Conservation (phyloP, 2,797 vertebrate genomes). For the Eutrigla gurnardus region DNA sequence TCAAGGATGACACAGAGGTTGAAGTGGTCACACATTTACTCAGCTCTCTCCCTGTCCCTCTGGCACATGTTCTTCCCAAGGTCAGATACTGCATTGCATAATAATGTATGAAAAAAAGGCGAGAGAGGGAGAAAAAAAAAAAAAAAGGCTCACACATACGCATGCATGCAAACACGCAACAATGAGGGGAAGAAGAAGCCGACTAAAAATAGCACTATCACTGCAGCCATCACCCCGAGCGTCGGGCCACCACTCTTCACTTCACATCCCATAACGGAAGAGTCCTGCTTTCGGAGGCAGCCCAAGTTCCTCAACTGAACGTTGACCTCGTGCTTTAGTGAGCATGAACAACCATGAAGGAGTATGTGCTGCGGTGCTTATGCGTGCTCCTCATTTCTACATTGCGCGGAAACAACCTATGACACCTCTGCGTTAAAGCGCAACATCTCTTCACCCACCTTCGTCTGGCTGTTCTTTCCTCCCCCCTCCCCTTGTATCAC, state of each 20-base stretch:
- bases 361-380: conserved; percentile 29
- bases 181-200: conserved; percentile 57
- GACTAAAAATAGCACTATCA: conserved; percentile 73
- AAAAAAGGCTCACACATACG: conserved; percentile 30
- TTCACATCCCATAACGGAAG: conserved; percentile 60
- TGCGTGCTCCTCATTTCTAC: conserved; percentile 32
- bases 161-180: conserved; percentile 59
- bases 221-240: conserved; percentile 67
- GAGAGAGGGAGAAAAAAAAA: not conserved
- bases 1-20: conserved; percentile 80
- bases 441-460: conserved; percentile 61
- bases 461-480: conserved; percentile 52
- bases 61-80: conserved; percentile 78
- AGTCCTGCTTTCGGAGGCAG: conserved; percentile 41
- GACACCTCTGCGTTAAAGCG: conserved; percentile 63
- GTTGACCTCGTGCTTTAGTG: conserved; percentile 55
- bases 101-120: conserved; percentile 49
- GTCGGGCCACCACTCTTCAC: conserved; percentile 61
- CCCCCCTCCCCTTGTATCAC: conserved; percentile 42
- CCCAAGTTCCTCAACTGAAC: conserved; percentile 47
- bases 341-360: conserved; percentile 43
- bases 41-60: conserved; percentile 67
- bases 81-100: conserved; percentile 80
- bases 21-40: conserved; percentile 79
- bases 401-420: conserved; percentile 49